These are phyloP conservation scores for Parasteatoda lunata DNA, from an alignment of 2,888 invertebrate species.

Conservation along the genomic window DNA sequence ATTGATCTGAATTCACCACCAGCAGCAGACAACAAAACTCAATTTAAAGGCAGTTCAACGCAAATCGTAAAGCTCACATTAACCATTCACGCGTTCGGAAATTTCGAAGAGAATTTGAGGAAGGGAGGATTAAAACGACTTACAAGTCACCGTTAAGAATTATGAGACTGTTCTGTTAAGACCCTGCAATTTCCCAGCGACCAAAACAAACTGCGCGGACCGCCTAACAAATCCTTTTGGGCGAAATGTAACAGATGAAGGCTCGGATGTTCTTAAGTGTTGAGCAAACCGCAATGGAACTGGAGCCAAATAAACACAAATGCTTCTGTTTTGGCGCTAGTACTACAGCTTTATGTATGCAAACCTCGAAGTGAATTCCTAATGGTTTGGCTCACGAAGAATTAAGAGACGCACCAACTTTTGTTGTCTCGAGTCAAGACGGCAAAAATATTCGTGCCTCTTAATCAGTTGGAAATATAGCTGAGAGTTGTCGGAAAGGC, in stretches of 20 bases:
- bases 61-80: not conserved
- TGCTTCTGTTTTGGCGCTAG: not conserved
- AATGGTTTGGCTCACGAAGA: conserved; percentile 63
- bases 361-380: conserved; percentile 24
- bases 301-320: not conserved
- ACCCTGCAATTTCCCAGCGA: not conserved
- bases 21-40: no score
- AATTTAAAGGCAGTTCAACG: not conserved
- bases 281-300: conserved; percentile 6
- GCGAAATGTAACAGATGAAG: not conserved
- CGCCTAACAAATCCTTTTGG: not conserved
- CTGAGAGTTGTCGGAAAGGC: conserved; percentile 54
- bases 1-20: no score
- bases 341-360: conserved; percentile 50
- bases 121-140: not conserved
- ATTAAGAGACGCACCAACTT: conserved; percentile 38
- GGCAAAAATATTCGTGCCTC: conserved; percentile 63
- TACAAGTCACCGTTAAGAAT: not conserved
- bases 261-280: not conserved
- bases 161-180: not conserved
- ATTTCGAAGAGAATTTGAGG: not conserved
- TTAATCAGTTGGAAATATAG: conserved; percentile 60
- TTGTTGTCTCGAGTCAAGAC: conserved; percentile 30
- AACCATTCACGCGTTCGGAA: not conserved
- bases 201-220: not conserved